Evolutionary conservation across 2,113 vertebrate species (phyloP).

Genomic region (Aldabrachelys gigantea): DNA sequence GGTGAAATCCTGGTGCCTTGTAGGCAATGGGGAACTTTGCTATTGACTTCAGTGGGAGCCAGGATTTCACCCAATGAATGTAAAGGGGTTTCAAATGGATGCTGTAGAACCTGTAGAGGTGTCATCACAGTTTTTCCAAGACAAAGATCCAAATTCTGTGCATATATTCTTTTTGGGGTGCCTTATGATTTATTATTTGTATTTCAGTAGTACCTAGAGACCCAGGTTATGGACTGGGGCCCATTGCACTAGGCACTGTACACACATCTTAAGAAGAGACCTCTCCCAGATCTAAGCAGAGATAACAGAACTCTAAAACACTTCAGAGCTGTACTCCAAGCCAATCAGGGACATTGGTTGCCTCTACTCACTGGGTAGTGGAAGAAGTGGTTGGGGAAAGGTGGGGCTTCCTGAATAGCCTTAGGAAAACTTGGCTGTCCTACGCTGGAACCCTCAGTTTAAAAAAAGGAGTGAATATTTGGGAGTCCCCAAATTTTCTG

Average conservation of each 20-base stretch:
- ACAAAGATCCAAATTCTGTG: neutral
- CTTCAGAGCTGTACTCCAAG: neutral
- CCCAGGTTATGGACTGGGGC: neutral
- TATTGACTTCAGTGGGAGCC: rapidly evolving
- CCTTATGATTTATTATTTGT: slow-evolving; percentile 14
- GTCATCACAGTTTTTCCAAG: neutral
- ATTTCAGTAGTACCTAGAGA: slow-evolving; percentile 16
- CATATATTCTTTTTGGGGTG: neutral
- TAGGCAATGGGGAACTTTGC: neutral
- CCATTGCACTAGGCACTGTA: neutral
- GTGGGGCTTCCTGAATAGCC: neutral
- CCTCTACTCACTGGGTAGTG: neutral
- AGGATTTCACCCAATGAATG: rapidly evolving
- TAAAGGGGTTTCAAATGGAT: neutral
- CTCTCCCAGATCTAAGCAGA: neutral
- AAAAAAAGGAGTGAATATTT: neutral
- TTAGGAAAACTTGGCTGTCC: neutral
- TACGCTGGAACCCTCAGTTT: neutral
- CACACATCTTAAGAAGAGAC: neutral
- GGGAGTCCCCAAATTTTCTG: neutral
- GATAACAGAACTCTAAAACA: neutral
- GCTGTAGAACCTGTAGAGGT: neutral
- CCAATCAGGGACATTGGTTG: neutral
- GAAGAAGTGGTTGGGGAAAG: neutral
- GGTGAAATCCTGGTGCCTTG: neutral